Conservation (phyloP, 2,113 vertebrate genomes). For the Ptilorrhoa leucosticta region DNA sequence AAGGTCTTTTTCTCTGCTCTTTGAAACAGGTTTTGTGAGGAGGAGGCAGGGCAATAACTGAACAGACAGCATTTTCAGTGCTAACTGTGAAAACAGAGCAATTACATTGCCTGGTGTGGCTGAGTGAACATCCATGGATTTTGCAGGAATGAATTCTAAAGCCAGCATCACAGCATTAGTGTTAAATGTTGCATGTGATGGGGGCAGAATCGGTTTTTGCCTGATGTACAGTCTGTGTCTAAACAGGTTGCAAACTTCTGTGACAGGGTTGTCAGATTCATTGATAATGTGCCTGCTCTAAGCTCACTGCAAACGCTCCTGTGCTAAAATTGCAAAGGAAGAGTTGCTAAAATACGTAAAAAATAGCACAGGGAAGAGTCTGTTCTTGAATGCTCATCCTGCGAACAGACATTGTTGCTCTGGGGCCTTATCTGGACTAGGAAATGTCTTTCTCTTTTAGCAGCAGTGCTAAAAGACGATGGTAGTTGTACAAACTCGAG, state of each 20-base stretch:
- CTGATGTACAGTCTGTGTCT: neutral
- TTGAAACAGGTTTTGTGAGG: neutral
- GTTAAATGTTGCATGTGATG: constrained; percentile 34
- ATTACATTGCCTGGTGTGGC: neutral
- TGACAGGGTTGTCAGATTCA: neutral
- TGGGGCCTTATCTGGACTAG: neutral
- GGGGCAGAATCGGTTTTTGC: neutral
- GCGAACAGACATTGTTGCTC: neutral
- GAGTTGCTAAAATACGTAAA: neutral
- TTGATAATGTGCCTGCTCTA: neutral
- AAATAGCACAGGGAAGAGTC: neutral
- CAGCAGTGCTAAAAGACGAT: neutral
- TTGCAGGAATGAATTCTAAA: constrained; percentile 6
- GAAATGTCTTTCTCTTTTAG: constrained; percentile 2
- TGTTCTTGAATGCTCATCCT: neutral
- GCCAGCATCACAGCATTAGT: neutral
- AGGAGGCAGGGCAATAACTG: neutral
- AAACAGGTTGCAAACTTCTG: neutral
- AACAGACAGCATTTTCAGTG: neutral
- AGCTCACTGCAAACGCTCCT: neutral
- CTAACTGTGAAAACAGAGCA: neutral
- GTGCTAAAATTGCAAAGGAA: neutral
- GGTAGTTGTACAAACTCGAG: neutral
- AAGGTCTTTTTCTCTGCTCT: neutral
- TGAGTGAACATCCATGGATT: constrained; percentile 22